These are phyloP conservation scores for Danio jaintianensis DNA, from an alignment of 2,797 vertebrate species.

Conservation along the genomic window DNA sequence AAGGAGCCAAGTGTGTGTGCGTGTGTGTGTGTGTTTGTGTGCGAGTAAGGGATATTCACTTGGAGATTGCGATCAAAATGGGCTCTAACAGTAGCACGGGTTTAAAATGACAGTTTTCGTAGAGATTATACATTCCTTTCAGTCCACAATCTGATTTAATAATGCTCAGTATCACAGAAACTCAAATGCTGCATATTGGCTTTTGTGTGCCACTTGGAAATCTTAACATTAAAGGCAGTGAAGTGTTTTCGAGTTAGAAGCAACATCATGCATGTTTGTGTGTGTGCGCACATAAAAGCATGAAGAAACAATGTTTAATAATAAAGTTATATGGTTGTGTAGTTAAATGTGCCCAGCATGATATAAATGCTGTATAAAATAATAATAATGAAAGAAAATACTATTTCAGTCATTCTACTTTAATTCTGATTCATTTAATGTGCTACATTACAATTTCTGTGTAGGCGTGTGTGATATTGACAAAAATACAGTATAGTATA, in stretches of 20 bases:
- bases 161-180: conserved; percentile 52
- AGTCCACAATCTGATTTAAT: conserved; percentile 60
- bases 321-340: neutral
- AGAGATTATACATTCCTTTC: conserved; percentile 61
- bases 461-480: too few species aligned
- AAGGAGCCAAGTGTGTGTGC: conserved; percentile 51
- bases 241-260: conserved; percentile 49
- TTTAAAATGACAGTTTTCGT: conserved; percentile 64
- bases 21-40: conserved; percentile 37
- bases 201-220: conserved; percentile 52
- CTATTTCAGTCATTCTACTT: too few species aligned
- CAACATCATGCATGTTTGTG: too few species aligned
- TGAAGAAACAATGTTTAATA: neutral
- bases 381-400: too few species aligned
- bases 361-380: too few species aligned
- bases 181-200: conserved; percentile 54
- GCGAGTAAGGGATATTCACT: conserved; percentile 59
- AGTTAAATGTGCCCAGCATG: neutral
- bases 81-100: conserved; percentile 58
- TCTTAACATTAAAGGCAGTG: conserved; percentile 47
- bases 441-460: too few species aligned
- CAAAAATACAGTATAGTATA: too few species aligned
- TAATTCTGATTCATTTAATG: too few species aligned
- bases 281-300: neutral
- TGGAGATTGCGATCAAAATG: conserved; percentile 57